Conservation (phyloP, 2,113 vertebrate genomes). For the Symphodus melops region DNA sequence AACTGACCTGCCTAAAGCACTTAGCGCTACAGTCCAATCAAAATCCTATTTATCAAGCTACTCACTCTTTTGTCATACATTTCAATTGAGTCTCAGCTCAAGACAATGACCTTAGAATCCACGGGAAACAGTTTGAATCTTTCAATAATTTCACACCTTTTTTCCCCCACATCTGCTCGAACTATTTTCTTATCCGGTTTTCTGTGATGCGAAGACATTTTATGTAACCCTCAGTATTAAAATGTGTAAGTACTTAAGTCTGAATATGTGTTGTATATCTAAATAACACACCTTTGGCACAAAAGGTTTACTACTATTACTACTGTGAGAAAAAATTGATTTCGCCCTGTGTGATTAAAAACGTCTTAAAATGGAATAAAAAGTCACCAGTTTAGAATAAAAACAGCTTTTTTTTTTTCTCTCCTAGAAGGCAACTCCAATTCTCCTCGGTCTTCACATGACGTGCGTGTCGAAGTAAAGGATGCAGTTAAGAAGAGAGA, state of each 20-base stretch:
- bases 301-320: slow-evolving; percentile 6
- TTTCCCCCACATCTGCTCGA: too few relatives aligned
- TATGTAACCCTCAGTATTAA: slow-evolving; percentile 6
- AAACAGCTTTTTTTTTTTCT: slow-evolving; percentile 24
- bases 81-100: not conserved
- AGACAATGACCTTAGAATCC: too few relatives aligned
- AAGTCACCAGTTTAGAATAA: slow-evolving; percentile 27
- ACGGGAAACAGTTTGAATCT: too few relatives aligned
- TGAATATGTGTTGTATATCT: slow-evolving; percentile 13
- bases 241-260: not conserved
- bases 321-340: slow-evolving; percentile 12
- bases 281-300: slow-evolving; percentile 1
- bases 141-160: too few relatives aligned
- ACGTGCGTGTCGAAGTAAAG: slow-evolving; percentile 52
- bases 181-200: too few relatives aligned
- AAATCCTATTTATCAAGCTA: not conserved
- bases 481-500: slow-evolving; percentile 38
- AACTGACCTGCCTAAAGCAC: slow-evolving; percentile 22
- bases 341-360: slow-evolving; percentile 21
- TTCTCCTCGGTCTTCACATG: slow-evolving; percentile 49
- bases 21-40: slow-evolving; percentile 22
- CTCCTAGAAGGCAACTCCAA: slow-evolving; percentile 45
- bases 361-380: slow-evolving; percentile 15
- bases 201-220: not conserved
- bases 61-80: not conserved